These are phyloP conservation scores for Globodera ellingtonae DNA, from an alignment of 1,140 invertebrate genomes.

Conservation along the genomic window DNA sequence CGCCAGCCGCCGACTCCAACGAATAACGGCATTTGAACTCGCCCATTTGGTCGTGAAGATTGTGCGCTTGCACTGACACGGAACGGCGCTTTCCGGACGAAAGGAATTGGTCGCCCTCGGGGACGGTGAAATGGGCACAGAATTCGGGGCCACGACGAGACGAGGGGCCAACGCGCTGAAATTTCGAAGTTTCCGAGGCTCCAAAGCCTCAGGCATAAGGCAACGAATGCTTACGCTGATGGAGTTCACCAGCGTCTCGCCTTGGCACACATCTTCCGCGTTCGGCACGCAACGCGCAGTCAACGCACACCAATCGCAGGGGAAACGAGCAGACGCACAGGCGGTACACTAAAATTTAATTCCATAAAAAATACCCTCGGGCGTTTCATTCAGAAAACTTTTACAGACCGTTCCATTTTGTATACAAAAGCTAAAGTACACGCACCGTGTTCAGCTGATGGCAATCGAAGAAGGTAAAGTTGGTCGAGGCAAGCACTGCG, in stretches of 20 bases:
- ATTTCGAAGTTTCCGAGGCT: constrained; percentile 22
- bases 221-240: constrained; percentile 21
- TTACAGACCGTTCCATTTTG: no score
- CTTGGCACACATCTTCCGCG: constrained; percentile 60
- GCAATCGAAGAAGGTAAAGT: constrained; percentile 65
- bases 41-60: constrained; percentile 59
- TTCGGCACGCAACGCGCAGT: constrained; percentile 59
- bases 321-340: constrained; percentile 67
- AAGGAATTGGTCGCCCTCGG: constrained; percentile 34
- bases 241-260: constrained; percentile 58
- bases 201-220: no score
- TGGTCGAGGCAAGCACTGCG: constrained; percentile 56
- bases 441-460: constrained; percentile 41
- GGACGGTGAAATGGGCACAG: constrained; percentile 43
- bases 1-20: constrained; percentile 43
- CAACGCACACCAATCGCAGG: constrained; percentile 66
- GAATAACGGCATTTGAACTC: constrained; percentile 61
- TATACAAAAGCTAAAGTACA: neutral
- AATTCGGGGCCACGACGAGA: constrained; percentile 51
- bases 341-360: constrained; percentile 57
- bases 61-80: constrained; percentile 40
- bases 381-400: no score
- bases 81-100: constrained; percentile 38
- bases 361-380: no score
- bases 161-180: constrained; percentile 58